Percentiles rank a stretch among this genome's conserved stretches.
Evolutionary conservation across 2,797 vertebrate species (phyloP).

Genomic region (Merluccius polli): DNA sequence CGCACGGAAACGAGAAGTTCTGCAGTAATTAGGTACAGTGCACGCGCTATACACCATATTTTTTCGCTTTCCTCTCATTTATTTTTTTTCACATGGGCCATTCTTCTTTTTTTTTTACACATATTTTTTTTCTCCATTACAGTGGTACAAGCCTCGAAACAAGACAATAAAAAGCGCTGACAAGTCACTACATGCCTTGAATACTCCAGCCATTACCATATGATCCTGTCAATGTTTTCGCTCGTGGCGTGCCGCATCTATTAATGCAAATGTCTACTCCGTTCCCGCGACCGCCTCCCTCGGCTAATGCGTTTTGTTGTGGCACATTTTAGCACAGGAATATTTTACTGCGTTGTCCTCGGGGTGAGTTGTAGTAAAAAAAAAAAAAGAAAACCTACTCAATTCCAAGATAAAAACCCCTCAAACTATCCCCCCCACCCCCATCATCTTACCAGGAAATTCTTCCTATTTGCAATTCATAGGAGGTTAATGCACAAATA

Average conservation of each 20-base stretch:
- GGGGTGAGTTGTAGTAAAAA: neutral
- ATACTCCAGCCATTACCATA: constrained; percentile 2
- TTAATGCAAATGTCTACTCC: neutral
- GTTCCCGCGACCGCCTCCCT: neutral
- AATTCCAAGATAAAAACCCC: neutral
- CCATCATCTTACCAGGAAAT: neutral
- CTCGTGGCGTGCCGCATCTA: neutral
- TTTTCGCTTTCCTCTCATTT: neutral
- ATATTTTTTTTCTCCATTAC: neutral
- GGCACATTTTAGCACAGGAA: neutral
- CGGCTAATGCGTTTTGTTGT: neutral
- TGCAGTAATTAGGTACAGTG: neutral
- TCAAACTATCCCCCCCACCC: neutral
- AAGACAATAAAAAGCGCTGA: constrained; percentile 2
- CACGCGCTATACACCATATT: neutral
- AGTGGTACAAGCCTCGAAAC: neutral
- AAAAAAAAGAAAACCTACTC: neutral
- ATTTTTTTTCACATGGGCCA: neutral
- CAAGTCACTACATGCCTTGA: neutral
- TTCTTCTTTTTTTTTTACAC: neutral
- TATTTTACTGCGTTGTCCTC: neutral
- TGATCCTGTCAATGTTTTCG: constrained; percentile 1
- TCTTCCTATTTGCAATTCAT: constrained; percentile 2
- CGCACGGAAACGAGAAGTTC: neutral
- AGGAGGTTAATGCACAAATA: neutral